A percentile compares a stretch with the other conserved stretches of the same genome.
Evolutionary conservation across 1,140 invertebrate genomes (phyloP).

Genomic region (Ectropis grisescens): DNA sequence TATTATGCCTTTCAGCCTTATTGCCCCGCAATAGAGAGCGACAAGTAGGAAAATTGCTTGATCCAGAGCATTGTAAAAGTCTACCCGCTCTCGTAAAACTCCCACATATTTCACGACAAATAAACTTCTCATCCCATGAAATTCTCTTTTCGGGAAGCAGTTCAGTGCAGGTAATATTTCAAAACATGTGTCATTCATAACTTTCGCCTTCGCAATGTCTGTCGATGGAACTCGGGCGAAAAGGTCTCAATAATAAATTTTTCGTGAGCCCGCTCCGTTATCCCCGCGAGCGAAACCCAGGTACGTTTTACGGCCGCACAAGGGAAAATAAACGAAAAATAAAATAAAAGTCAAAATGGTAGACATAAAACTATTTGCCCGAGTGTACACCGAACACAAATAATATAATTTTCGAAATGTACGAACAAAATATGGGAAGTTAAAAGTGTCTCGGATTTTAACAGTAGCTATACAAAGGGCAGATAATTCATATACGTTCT

Average conservation of each 20-base stretch:
- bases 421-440: no score
- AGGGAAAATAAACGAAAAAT: conserved; percentile 69
- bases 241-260: conserved; percentile 70
- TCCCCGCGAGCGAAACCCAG: conserved; percentile 52
- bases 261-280: conserved; percentile 60
- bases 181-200: conserved; percentile 70
- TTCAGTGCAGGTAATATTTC: conserved; percentile 67
- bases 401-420: conserved; percentile 49
- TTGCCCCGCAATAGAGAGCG: conserved; percentile 50
- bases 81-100: conserved; percentile 53
- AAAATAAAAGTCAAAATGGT: conserved; percentile 69
- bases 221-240: conserved; percentile 64
- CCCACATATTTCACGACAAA: conserved; percentile 66
- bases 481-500: no score
- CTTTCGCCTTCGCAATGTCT: conserved; percentile 68
- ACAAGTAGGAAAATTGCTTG: conserved; percentile 56
- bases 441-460: no score
- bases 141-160: conserved; percentile 55
- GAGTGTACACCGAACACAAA: conserved; percentile 48
- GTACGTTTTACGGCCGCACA: conserved; percentile 65
- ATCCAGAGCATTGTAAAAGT: conserved; percentile 61
- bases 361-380: conserved; percentile 63
- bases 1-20: conserved; percentile 46
- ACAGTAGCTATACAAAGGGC: no score
- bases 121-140: conserved; percentile 64